phyloP scores from a whole-genome alignment of 1,140 invertebrate species.

The Macrobrachium rosenbergii region DNA sequence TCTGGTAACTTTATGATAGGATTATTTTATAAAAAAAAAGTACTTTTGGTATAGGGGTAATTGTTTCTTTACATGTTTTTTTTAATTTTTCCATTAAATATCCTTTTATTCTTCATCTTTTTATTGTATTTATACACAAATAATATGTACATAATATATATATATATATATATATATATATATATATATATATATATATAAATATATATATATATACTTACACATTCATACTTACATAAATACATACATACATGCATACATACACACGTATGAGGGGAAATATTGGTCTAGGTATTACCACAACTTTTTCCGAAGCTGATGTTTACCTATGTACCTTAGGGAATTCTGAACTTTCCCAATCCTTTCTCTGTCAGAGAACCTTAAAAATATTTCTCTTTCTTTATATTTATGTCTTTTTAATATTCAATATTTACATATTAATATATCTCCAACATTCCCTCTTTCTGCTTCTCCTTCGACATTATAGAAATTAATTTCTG shows the following conservation, averaged over 20 bases:
- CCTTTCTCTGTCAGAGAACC: background rate
- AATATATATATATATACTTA: constrained; percentile 2
- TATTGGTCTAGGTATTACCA: background rate
- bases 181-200: constrained; percentile 1
- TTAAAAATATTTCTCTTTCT: background rate
- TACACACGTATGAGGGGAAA: too few species aligned
- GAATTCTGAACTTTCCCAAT: background rate
- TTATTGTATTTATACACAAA: background rate
- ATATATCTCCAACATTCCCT: background rate
- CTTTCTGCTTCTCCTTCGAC: background rate
- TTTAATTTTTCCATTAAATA: background rate
- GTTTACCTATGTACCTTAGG: background rate
- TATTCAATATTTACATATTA: background rate
- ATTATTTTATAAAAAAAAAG: too few species aligned
- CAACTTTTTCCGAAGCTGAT: background rate
- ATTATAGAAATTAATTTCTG: too few species aligned
- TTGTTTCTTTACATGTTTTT: background rate
- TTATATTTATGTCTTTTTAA: constrained; percentile 5
- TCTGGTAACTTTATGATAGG: too few species aligned
- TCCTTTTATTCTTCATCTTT: background rate
- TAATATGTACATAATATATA: background rate
- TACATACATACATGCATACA: too few species aligned
- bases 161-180: background rate
- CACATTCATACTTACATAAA: background rate
- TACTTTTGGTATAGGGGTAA: background rate